phyloP scores from a whole-genome alignment of 2,888 invertebrate genomes.

The Choreutis nemorana region DNA sequence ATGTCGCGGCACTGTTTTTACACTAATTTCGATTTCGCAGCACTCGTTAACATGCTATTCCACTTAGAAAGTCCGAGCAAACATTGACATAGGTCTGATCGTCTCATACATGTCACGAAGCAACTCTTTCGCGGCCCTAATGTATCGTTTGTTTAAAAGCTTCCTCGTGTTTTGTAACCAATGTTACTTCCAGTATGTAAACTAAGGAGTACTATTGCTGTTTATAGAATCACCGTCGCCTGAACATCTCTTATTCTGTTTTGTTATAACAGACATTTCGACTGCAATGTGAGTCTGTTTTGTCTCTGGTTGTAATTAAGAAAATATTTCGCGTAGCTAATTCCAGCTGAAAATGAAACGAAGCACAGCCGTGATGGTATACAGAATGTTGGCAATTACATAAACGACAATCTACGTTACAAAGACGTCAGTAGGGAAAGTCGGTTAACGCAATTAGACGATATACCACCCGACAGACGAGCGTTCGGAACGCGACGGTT shows the following conservation, averaged over 20 bases:
- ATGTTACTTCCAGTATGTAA: too few relatives aligned
- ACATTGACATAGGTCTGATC: constrained; percentile 37
- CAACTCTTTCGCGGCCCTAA: too few relatives aligned
- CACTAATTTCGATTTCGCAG: constrained; percentile 43
- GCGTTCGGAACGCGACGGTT: constrained; percentile 3
- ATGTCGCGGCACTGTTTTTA: constrained; percentile 25
- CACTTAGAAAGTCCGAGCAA: constrained; percentile 42
- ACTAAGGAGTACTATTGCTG: too few relatives aligned
- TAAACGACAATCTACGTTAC: constrained; percentile 53
- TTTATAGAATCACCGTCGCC: too few relatives aligned
- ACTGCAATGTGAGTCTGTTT: constrained; percentile 28
- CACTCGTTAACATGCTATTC: constrained; percentile 29
- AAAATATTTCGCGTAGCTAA: constrained; percentile 44
- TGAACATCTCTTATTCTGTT: too few relatives aligned
- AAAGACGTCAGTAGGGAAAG: constrained; percentile 49
- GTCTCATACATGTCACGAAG: constrained; percentile 15
- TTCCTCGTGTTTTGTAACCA: too few relatives aligned
- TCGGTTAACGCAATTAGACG: constrained; percentile 48
- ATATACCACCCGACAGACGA: constrained; percentile 8
- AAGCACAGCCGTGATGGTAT: constrained; percentile 25
- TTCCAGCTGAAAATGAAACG: constrained; percentile 27
- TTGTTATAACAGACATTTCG: too few relatives aligned
- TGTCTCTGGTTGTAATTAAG: constrained; percentile 35
- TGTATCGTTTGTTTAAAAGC: too few relatives aligned
- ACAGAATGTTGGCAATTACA: constrained; percentile 51